Evolutionary conservation across 2,113 vertebrate genomes (phyloP).

Genomic region (Limanda limanda): DNA sequence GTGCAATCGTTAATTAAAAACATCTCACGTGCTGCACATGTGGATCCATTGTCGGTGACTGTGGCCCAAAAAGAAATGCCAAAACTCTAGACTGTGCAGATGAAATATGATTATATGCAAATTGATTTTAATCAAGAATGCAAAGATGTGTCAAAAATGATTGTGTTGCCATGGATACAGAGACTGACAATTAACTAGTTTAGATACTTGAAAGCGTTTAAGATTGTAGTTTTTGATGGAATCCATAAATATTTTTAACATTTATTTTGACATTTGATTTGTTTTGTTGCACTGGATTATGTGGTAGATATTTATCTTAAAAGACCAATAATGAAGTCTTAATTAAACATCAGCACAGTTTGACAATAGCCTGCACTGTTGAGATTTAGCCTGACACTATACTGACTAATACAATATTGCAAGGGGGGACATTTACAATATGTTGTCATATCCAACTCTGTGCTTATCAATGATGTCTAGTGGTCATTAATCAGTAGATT

Average conservation of each 20-base stretch:
- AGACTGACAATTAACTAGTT: not conserved
- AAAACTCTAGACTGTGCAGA: not conserved
- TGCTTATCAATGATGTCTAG: not conserved
- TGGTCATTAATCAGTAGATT: not conserved
- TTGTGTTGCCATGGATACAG: not conserved
- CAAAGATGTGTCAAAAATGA: not conserved
- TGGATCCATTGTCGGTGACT: not conserved
- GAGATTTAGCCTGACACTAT: not conserved
- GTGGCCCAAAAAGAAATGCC: not conserved
- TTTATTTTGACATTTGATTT: not conserved
- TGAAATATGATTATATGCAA: conserved; percentile 10
- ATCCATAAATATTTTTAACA: not conserved
- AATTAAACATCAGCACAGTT: not conserved
- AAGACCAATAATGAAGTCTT: not conserved
- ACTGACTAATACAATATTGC: not conserved
- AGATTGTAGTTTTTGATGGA: too few species aligned
- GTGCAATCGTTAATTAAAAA: not conserved
- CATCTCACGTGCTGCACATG: not conserved
- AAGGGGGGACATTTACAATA: conserved; percentile 1
- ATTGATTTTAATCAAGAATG: conserved; percentile 2
- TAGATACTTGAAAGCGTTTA: not conserved
- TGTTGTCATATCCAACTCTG: not conserved
- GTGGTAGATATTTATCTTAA: not conserved
- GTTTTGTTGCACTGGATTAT: not conserved
- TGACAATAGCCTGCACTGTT: not conserved